Evolutionary conservation across 2,113 vertebrate genomes (phyloP).

Genomic region (Callocephalon fimbriatum): DNA sequence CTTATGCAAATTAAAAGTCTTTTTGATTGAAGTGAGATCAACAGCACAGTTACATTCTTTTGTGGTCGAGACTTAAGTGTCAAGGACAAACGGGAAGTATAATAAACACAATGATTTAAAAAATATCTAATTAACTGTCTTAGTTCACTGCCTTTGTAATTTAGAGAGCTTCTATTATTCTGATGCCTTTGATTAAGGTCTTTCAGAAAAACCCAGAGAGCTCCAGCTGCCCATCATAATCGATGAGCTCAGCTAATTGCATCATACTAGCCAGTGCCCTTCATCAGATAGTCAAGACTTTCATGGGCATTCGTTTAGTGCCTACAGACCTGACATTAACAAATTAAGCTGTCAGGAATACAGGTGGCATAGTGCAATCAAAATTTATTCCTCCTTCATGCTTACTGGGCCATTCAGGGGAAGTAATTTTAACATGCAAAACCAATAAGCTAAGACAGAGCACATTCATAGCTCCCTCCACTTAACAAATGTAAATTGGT

Average conservation of each 20-base stretch:
- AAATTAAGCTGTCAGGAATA: conserved; percentile 46
- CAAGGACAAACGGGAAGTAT: conserved; percentile 1
- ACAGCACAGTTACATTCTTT: not conserved
- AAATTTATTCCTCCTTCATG: conserved; percentile 33
- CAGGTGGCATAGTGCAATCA: conserved; percentile 2
- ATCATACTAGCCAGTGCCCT: conserved; percentile 6
- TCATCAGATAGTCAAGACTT: conserved; percentile 19
- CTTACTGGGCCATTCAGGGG: not conserved
- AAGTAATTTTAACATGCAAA: not conserved
- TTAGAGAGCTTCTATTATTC: conserved; percentile 32
- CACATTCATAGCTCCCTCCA: not conserved
- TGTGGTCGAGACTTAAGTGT: not conserved
- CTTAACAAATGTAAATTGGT: not conserved
- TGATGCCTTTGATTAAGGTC: not conserved
- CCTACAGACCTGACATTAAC: not conserved
- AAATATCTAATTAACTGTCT: conserved; percentile 18
- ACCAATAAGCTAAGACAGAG: not conserved
- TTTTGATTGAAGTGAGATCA: conserved; percentile 12
- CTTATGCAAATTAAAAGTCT: not conserved
- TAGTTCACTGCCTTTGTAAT: conserved; percentile 7
- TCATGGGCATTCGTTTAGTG: not conserved
- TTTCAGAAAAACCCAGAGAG: conserved; percentile 2
- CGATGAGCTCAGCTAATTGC: conserved; percentile 45
- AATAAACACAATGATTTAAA: not conserved
- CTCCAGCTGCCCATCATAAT: conserved; percentile 51